Conservation (phyloP, 2,113 vertebrate genomes). For the Spilogale gracilis region DNA sequence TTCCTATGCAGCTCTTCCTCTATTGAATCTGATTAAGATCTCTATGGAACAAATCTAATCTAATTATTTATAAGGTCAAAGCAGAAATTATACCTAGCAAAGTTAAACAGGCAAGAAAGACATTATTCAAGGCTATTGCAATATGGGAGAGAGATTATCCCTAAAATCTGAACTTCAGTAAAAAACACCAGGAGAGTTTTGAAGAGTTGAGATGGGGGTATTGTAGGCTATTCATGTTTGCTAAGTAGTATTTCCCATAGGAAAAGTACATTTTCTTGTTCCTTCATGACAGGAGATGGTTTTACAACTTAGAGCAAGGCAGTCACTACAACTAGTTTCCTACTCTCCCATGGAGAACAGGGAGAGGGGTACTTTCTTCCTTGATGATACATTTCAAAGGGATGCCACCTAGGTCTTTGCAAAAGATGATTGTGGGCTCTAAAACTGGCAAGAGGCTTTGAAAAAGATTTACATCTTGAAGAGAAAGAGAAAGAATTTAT, state of each 20-base stretch:
- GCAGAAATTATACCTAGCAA: not conserved
- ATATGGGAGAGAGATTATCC: not conserved
- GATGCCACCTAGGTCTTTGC: not conserved
- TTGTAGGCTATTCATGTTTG: not conserved
- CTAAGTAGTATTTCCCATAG: not conserved
- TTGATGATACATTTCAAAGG: not conserved
- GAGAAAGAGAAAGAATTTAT: not conserved
- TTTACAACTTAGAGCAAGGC: not conserved
- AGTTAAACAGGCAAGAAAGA: not conserved
- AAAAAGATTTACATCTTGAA: not conserved
- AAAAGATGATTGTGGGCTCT: not conserved
- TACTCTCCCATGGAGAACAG: not conserved
- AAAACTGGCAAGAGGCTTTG: not conserved
- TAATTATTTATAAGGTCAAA: conserved; percentile 10
- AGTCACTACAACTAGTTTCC: no score
- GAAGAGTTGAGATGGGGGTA: not conserved
- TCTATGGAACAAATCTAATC: not conserved
- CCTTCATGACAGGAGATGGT: not conserved
- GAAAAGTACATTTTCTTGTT: not conserved
- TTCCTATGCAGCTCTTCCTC: not conserved
- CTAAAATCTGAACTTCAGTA: not conserved
- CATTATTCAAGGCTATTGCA: not conserved
- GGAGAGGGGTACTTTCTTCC: not conserved
- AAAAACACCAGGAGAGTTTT: not conserved
- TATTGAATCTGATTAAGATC: not conserved